Percentiles rank a stretch among this genome's conserved stretches.
Conservation (phyloP, 2,888 invertebrate genomes). For the Molanna angustata region DNA sequence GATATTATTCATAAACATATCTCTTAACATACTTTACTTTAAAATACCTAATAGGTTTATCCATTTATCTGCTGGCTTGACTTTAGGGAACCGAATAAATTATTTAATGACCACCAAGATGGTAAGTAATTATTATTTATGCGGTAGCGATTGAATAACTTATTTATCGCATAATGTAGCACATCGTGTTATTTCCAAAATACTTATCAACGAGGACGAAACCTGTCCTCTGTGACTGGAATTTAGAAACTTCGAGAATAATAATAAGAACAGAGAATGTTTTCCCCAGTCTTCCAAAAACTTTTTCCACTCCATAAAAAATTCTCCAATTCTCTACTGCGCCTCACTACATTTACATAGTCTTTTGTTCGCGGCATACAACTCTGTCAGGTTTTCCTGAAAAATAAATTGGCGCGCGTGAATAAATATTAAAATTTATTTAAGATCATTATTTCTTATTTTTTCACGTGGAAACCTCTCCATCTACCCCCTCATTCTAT, state of each 20-base stretch:
- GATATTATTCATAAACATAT: too few relatives aligned
- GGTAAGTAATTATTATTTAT: too few relatives aligned
- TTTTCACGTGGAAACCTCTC: neutral
- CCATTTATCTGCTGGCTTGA: too few relatives aligned
- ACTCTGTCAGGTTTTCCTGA: conserved; percentile 8
- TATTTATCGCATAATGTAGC: neutral
- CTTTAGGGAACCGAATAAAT: too few relatives aligned
- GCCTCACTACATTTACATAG: conserved; percentile 10
- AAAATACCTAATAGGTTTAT: too few relatives aligned
- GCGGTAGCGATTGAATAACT: neutral
- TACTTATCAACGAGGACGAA: neutral
- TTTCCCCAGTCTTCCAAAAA: neutral
- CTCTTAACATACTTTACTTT: too few relatives aligned
- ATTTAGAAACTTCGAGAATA: neutral
- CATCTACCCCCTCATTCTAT: too few relatives aligned
- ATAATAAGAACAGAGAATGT: neutral
- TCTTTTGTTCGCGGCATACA: conserved; percentile 10
- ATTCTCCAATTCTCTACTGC: neutral
- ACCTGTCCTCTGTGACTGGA: neutral
- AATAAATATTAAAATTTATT: conserved; percentile 15
- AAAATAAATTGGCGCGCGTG: conserved; percentile 14
- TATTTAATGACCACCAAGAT: too few relatives aligned
- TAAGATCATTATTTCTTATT: conserved; percentile 6
- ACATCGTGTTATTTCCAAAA: neutral
- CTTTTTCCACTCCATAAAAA: neutral